Base-by-base conservation (phyloP, 2,797 vertebrate genomes). In the Fistularia commersonii region DNA sequence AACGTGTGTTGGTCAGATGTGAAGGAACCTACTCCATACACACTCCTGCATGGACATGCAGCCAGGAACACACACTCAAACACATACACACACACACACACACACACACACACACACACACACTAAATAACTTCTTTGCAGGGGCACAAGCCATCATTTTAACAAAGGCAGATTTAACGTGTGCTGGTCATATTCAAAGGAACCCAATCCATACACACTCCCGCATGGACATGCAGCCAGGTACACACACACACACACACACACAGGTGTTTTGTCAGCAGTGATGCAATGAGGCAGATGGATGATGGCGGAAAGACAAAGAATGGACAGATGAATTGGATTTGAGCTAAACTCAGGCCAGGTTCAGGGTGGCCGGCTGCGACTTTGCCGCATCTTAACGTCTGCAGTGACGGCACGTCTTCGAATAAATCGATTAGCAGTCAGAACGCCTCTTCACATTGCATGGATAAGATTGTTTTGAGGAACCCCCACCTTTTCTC, bases 371-470 rank as follows among this genome's bases (percentile, higher is more conserved):
- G 57, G 45, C 23, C 39, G 60, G 54, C 53, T 45, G 47, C 54
- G 8, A 23, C 61, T 61, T 67, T 68, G 58, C 56, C 65, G 54
- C 68, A 46, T 73, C 47, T 65, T 61, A 31, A 38, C 64, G 44
- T 46, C 54, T 48, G 49, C 57, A 8, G 35, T 47, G 57, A 66
- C 69, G 51, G 57, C 69, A 76, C 72, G 81, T 69, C 81, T 85
- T 79, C 77, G 66, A 81, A 61, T 88, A 88, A 90, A 86, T 87
- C 82, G 88, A 87, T 91, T 86, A 88, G 69, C 60, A 71, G 84
- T 85, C 78, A 62, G 86, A 86, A 78, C 39, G 23, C 61, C 74
- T 79, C 74, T 84, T 68, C 79, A 84, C 81, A 88, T 88, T 88
- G 76, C 86, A 88, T 87, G 77, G 67, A 84, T 87, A 63, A 87